phyloP scores from a whole-genome alignment of 2,888 invertebrate genomes.

The Drosophila mulleri region DNA sequence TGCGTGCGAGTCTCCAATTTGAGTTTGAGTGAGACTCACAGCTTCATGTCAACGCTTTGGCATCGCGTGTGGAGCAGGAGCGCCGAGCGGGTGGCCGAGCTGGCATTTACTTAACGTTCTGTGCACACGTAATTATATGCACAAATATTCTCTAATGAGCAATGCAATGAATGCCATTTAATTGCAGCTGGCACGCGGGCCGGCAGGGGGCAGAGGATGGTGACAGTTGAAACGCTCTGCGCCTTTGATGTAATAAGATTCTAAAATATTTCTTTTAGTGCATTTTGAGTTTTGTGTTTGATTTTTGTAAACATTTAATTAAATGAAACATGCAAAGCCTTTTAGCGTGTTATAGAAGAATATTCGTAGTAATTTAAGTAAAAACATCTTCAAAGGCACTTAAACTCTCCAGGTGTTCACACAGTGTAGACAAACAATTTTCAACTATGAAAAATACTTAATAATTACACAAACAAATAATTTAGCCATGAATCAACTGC shows the following conservation, averaged over 20 bases:
- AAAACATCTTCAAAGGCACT: slow-evolving; percentile 5
- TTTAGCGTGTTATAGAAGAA: background rate
- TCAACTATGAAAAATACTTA: background rate
- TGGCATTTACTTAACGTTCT: slow-evolving; percentile 21
- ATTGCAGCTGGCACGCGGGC: slow-evolving; percentile 36
- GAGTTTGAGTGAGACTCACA: slow-evolving; percentile 34
- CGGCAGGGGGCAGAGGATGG: background rate
- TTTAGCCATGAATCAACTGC: background rate
- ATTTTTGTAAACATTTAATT: slow-evolving; percentile 12
- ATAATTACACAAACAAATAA: slow-evolving; percentile 1
- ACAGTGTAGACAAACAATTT: background rate
- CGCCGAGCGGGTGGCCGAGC: background rate
- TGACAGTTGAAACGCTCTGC: slow-evolving; percentile 17
- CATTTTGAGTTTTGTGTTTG: background rate
- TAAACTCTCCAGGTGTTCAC: slow-evolving; percentile 4
- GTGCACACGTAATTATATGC: slow-evolving; percentile 67
- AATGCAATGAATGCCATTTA: slow-evolving; percentile 69
- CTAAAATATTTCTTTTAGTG: slow-evolving; percentile 8
- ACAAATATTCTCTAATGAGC: slow-evolving; percentile 76
- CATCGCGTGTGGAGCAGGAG: slow-evolving; percentile 3
- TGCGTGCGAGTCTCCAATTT: slow-evolving; percentile 28
- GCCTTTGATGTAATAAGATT: slow-evolving; percentile 26
- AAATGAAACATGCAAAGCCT: slow-evolving; percentile 33
- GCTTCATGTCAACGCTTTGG: slow-evolving; percentile 27
- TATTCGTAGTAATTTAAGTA: slow-evolving; percentile 1